Conservation (phyloP, 2,113 vertebrate genomes). For the Leiothrix lutea region DNA sequence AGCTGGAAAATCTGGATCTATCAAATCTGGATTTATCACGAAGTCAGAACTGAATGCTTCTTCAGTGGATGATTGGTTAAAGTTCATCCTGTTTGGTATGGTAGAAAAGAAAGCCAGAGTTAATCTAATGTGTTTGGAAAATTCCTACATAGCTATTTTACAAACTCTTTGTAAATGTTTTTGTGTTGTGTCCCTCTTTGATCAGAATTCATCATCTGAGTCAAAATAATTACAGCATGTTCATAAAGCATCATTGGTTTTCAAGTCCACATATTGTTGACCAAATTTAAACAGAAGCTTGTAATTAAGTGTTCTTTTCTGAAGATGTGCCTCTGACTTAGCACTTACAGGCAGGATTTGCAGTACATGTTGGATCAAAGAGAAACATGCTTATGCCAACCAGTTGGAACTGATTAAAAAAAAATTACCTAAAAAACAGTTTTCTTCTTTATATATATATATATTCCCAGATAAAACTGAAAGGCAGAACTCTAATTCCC, state of each 20-base stretch:
- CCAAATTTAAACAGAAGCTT: background rate
- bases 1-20: background rate
- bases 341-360: background rate
- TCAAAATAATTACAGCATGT: background rate
- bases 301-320: background rate
- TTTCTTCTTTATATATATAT: background rate
- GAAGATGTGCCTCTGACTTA: background rate
- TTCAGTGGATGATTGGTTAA: background rate
- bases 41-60: background rate
- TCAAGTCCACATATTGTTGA: background rate
- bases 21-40: background rate
- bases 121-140: background rate
- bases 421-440: background rate
- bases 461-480: background rate
- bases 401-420: background rate
- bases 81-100: background rate
- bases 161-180: background rate
- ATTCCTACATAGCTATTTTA: background rate
- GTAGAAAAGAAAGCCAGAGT: background rate
- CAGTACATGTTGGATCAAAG: background rate
- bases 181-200: background rate
- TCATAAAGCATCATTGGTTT: background rate
- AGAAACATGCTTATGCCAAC: background rate
- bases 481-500: background rate
- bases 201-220: background rate